phyloP scores from a whole-genome alignment of 2,113 vertebrate genomes.

The Otis tarda region DNA sequence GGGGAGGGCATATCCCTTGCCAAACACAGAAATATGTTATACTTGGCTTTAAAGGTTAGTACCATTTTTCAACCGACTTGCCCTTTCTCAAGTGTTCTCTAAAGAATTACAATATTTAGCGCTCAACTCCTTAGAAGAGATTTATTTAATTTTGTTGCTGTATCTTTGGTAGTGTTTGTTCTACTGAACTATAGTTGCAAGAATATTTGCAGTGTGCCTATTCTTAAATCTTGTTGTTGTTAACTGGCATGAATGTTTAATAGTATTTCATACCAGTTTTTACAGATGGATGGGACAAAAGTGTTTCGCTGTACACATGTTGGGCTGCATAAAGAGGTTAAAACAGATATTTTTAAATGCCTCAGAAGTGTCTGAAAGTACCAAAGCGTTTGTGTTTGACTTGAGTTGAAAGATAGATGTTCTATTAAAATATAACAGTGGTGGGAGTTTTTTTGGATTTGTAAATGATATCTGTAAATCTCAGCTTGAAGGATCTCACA shows the following conservation, averaged over 20 bases:
- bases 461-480: background rate
- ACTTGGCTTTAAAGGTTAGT: background rate
- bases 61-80: background rate
- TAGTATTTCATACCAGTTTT: background rate
- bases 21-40: background rate
- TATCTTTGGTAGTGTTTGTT: background rate
- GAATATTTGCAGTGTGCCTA: background rate
- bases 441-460: background rate
- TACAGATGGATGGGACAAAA: background rate
- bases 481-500: background rate
- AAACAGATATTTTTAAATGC: background rate
- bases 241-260: background rate
- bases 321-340: background rate
- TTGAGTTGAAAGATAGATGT: background rate
- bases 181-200: background rate
- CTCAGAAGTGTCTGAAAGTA: background rate
- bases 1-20: background rate
- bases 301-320: background rate
- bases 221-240: background rate
- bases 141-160: background rate
- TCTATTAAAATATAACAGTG: background rate
- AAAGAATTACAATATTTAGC: background rate
- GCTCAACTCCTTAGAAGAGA: background rate
- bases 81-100: background rate
- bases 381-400: background rate